Evolutionary conservation across 2,113 vertebrate genomes (phyloP).

Genomic region (Edolisoma coerulescens): DNA sequence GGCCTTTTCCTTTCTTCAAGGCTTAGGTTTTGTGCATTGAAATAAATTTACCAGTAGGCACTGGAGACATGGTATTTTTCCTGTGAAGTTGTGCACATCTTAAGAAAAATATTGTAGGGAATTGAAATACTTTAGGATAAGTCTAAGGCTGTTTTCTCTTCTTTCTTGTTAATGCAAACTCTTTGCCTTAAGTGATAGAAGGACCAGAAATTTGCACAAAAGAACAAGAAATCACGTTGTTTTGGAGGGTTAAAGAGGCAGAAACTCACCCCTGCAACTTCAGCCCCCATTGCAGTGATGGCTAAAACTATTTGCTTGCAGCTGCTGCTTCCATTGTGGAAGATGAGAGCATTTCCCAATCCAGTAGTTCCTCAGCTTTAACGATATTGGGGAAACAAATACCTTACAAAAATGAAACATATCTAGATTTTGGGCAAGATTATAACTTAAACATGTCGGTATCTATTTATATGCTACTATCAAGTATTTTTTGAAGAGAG

Average conservation of each 20-base stretch:
- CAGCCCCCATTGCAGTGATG: conserved; percentile 77
- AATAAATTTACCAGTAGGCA: conserved; percentile 31
- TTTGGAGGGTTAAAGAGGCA: conserved; percentile 76
- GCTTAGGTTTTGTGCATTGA: conserved; percentile 63
- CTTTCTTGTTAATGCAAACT: conserved; percentile 70
- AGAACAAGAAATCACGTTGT: conserved; percentile 32
- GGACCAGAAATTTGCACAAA: conserved; percentile 75
- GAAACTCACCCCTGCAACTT: conserved; percentile 46
- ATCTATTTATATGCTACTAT: conserved; percentile 76
- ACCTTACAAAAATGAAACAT: conserved; percentile 64
- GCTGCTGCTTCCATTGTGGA: conserved; percentile 59
- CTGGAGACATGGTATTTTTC: conserved; percentile 21
- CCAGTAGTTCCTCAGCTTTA: conserved; percentile 70
- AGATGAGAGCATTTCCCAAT: conserved; percentile 66
- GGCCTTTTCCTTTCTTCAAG: conserved; percentile 38
- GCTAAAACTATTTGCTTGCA: conserved; percentile 81
- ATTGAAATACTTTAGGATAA: conserved; percentile 57
- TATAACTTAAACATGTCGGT: conserved; percentile 68
- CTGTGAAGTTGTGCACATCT: conserved; percentile 42
- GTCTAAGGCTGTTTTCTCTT: conserved; percentile 64
- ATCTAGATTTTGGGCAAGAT: conserved; percentile 69
- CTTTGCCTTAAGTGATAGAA: conserved; percentile 73
- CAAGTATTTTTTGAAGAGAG: conserved; percentile 79
- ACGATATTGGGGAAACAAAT: conserved; percentile 58
- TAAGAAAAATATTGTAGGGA: conserved; percentile 49